These are phyloP conservation scores for Mastomys natalensis DNA, from an alignment of 2,113 vertebrate genomes.

Conservation along the genomic window DNA sequence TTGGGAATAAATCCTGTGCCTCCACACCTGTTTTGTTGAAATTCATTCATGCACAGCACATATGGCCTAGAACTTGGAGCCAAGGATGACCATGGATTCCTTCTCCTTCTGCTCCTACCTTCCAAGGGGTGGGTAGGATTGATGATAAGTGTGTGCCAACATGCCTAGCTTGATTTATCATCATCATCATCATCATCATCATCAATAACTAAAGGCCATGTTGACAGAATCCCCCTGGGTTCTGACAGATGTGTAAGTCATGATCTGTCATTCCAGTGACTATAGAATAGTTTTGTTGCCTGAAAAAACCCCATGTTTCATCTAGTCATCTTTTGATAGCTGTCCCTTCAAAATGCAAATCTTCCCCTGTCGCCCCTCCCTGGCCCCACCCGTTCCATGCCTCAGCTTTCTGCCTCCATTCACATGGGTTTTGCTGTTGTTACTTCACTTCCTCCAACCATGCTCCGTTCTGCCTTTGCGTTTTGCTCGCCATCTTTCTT, in stretches of 20 bases:
- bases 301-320: neutral
- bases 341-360: neutral
- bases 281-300: neutral
- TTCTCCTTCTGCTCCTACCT: neutral
- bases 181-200: neutral
- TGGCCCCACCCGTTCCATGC: neutral
- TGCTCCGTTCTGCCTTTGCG: neutral
- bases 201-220: neutral
- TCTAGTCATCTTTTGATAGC: neutral
- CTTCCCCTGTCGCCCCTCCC: neutral
- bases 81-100: neutral
- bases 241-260: neutral
- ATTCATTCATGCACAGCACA: neutral
- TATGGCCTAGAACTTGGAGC: neutral
- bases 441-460: slow-evolving; percentile 65
- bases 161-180: neutral
- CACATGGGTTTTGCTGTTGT: neutral
- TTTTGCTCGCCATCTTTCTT: slow-evolving; percentile 35
- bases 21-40: neutral
- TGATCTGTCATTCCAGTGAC: neutral
- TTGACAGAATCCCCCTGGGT: neutral
- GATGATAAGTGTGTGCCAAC: neutral
- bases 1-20: neutral
- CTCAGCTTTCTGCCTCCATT: slow-evolving; percentile 37
- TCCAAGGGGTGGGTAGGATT: neutral